Conservation (phyloP, 2,113 vertebrate species). For the Heptranchias perlo region DNA sequence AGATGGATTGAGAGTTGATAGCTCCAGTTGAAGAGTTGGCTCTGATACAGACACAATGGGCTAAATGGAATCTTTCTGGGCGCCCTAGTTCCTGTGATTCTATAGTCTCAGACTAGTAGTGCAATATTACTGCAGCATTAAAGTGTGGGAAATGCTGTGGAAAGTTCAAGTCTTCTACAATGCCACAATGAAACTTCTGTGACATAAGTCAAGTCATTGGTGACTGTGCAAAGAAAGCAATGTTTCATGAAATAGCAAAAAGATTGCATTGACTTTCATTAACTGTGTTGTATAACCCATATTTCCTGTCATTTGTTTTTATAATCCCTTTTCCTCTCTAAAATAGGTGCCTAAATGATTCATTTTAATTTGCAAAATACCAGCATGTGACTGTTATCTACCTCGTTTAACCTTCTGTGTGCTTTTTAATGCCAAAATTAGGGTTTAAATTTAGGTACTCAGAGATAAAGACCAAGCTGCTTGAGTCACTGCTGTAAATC, state of each 20-base stretch:
- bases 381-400: conserved; percentile 11
- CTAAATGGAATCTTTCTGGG: background rate
- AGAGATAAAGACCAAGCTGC: background rate
- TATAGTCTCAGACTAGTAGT: background rate
- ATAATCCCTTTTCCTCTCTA: background rate
- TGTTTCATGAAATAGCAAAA: background rate
- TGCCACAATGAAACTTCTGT: background rate
- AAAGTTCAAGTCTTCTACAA: background rate
- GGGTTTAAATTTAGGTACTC: conserved; percentile 3
- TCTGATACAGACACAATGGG: background rate
- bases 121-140: background rate
- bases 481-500: background rate
- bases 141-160: background rate
- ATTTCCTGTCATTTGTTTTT: conserved; percentile 3
- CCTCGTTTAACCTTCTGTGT: conserved; percentile 9
- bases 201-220: background rate
- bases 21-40: too few relatives aligned
- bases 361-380: conserved; percentile 28
- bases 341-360: conserved; percentile 7
- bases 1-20: too few relatives aligned
- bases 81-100: too few relatives aligned
- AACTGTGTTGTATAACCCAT: background rate
- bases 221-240: background rate
- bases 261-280: background rate
- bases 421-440: background rate